A percentile compares a stretch with the other conserved stretches of the same genome.
Conservation (phyloP, 2,797 vertebrate species). For the Xerus rutilus region DNA sequence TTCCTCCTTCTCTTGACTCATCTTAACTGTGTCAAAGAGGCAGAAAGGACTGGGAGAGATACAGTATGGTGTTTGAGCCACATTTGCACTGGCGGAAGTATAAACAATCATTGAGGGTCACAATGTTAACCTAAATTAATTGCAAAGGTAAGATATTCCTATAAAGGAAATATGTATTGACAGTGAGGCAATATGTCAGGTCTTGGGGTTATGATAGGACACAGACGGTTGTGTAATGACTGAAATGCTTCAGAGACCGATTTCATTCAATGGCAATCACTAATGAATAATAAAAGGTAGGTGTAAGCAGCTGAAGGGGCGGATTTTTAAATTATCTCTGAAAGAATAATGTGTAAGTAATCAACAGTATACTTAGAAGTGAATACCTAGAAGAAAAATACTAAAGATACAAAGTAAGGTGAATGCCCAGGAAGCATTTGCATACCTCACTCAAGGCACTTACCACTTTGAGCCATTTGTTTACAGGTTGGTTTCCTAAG, state of each 20-base stretch:
- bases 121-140: not conserved
- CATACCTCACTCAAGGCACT: not conserved
- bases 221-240: not conserved
- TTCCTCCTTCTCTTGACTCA: not conserved
- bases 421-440: not conserved
- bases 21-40: not conserved
- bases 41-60: not conserved
- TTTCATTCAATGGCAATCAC: not conserved
- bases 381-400: not conserved
- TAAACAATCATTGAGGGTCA: not conserved
- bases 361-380: not conserved
- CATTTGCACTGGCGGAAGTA: not conserved
- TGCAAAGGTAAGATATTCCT: not conserved
- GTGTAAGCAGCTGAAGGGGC: not conserved
- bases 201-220: not conserved
- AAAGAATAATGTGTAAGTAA: not conserved
- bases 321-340: not conserved
- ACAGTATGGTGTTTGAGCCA: not conserved
- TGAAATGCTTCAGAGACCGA: not conserved
- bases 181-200: not conserved
- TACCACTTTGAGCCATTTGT: not conserved
- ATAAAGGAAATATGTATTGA: not conserved
- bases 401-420: not conserved
- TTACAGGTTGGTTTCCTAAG: not conserved
- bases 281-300: not conserved